phyloP scores from a whole-genome alignment of 30 jellyfish, hydroid and myxozoan species.

The Nemopilema nomurai region DNA sequence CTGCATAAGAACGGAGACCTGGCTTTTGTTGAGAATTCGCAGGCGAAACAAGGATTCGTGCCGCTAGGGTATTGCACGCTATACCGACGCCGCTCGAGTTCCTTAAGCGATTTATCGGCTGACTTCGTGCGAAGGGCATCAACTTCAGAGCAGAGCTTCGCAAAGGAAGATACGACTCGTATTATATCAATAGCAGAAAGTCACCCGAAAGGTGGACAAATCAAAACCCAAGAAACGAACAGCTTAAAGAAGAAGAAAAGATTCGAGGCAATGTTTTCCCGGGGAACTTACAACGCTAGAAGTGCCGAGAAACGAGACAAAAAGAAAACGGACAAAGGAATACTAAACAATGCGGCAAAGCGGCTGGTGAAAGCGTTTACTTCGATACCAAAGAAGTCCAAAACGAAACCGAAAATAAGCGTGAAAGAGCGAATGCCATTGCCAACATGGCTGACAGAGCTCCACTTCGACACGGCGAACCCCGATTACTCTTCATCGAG shows the following conservation, averaged over 20 bases:
- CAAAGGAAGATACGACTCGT: background rate
- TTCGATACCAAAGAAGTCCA: background rate
- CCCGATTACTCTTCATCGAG: slow-evolving; percentile 52
- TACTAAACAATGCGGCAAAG: slow-evolving; percentile 44
- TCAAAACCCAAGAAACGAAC: background rate
- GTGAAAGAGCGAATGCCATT: slow-evolving; percentile 12
- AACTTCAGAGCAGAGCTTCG: background rate
- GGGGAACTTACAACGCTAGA: slow-evolving; percentile 53
- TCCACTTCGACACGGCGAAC: slow-evolving; percentile 25
- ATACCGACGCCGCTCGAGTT: slow-evolving; percentile 30
- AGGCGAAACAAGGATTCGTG: slow-evolving; percentile 54
- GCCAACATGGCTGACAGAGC: slow-evolving; percentile 41
- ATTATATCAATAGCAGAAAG: too few relatives aligned
- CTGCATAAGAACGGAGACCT: slow-evolving; percentile 68
- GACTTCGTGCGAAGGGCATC: slow-evolving; percentile 42
- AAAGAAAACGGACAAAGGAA: slow-evolving; percentile 42
- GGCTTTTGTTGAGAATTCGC: slow-evolving; percentile 63
- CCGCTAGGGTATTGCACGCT: slow-evolving; percentile 65
- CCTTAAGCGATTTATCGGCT: slow-evolving; percentile 39
- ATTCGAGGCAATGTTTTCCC: slow-evolving; percentile 15
- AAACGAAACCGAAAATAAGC: slow-evolving; percentile 11
- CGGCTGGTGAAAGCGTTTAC: slow-evolving; percentile 38
- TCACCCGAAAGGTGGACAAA: background rate
- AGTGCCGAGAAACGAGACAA: slow-evolving; percentile 25
- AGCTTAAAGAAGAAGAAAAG: background rate